phyloP scores from a whole-genome alignment of 2,113 vertebrate species.

The Anarrhichthys ocellatus region DNA sequence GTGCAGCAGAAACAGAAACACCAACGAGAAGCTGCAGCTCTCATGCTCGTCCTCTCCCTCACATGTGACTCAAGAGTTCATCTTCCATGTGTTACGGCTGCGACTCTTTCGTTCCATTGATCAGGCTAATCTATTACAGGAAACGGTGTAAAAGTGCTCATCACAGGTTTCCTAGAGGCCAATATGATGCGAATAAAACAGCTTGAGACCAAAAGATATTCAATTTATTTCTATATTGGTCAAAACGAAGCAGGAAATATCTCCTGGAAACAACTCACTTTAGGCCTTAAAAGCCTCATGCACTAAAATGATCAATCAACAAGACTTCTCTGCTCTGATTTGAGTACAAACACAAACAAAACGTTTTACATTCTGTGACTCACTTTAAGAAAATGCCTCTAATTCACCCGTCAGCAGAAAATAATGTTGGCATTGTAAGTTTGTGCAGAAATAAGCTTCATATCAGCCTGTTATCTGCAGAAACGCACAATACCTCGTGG shows the following conservation, averaged over 20 bases:
- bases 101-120: too few species aligned
- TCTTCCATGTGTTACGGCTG: not conserved
- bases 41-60: not conserved
- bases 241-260: not conserved
- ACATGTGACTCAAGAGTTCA: not conserved
- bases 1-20: constrained; percentile 31
- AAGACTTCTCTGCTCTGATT: not conserved
- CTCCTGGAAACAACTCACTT: not conserved
- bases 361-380: not conserved
- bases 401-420: too few species aligned
- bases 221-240: not conserved
- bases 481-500: too few species aligned
- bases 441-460: too few species aligned
- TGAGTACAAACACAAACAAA: not conserved
- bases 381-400: too few species aligned
- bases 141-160: not conserved
- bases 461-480: too few species aligned
- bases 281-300: not conserved
- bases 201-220: not conserved
- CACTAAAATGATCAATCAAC: not conserved
- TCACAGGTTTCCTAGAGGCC: not conserved
- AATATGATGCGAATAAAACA: not conserved
- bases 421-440: too few species aligned
- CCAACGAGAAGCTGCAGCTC: constrained; percentile 10
- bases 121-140: not conserved